Conservation (phyloP, 2,888 invertebrate species). For the Drosophila algonquin region DNA sequence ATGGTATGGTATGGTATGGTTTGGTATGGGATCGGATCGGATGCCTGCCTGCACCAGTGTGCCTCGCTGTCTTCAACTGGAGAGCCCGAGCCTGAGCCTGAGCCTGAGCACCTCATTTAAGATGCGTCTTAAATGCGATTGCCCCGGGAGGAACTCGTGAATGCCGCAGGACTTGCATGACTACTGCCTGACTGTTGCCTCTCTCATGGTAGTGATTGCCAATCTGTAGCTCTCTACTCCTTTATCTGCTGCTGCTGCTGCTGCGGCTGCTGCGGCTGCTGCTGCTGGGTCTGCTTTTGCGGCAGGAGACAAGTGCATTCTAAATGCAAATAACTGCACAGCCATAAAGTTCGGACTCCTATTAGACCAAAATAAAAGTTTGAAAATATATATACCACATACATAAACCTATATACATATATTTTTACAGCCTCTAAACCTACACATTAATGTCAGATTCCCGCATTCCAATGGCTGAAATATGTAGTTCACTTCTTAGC, state of each 20-base stretch:
- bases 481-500: too few relatives aligned
- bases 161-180: slow-evolving; percentile 80
- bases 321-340: slow-evolving; percentile 41
- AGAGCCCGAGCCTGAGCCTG: slow-evolving; percentile 51
- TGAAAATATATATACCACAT: not conserved
- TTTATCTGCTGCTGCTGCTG: slow-evolving; percentile 23
- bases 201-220: slow-evolving; percentile 42
- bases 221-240: slow-evolving; percentile 34
- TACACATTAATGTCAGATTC: not conserved
- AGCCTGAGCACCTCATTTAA: slow-evolving; percentile 76
- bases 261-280: slow-evolving; percentile 11
- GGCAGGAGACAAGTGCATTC: slow-evolving; percentile 42
- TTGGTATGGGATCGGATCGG: not conserved
- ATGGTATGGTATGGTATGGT: not conserved
- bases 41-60: slow-evolving; percentile 42
- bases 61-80: slow-evolving; percentile 17
- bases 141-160: slow-evolving; percentile 82
- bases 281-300: slow-evolving; percentile 11
- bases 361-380: slow-evolving; percentile 9
- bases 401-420: not conserved
- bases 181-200: slow-evolving; percentile 65
- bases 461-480: not conserved
- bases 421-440: not conserved
- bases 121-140: slow-evolving; percentile 78
- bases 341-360: slow-evolving; percentile 10